phyloP scores from a whole-genome alignment of 2,888 invertebrate species.

The Diarsia rubi region DNA sequence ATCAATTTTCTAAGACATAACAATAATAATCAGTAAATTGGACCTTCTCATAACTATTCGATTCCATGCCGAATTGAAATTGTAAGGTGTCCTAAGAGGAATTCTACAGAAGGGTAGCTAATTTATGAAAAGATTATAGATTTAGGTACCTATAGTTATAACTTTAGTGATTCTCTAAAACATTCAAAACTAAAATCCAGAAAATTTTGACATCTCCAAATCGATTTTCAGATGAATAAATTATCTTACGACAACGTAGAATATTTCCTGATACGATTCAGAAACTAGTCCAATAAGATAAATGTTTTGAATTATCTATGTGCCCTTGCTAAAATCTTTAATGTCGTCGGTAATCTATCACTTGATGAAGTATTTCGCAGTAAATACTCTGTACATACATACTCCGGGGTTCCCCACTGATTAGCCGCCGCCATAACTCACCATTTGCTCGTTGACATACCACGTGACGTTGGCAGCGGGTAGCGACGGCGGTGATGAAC shows the following conservation, averaged over 20 bases:
- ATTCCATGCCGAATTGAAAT: neutral
- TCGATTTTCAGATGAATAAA: neutral
- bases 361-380: neutral
- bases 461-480: conserved; percentile 92
- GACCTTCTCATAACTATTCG: neutral
- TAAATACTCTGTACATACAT: neutral
- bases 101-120: neutral
- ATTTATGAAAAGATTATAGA: neutral
- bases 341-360: neutral
- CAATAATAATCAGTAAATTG: neutral
- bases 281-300: neutral
- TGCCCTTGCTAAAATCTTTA: neutral
- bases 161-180: neutral
- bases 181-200: neutral
- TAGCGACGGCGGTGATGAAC: conserved; percentile 91
- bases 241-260: neutral
- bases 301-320: neutral
- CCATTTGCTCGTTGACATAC: conserved; percentile 91
- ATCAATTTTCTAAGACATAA: conserved; percentile 3
- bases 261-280: neutral
- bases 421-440: conserved; percentile 62
- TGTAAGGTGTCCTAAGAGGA: neutral
- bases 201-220: neutral
- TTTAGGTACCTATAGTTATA: neutral
- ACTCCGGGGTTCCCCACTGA: conserved; percentile 13